phyloP scores from a whole-genome alignment of 2,797 vertebrate genomes.

The Heliangelus exortis region DNA sequence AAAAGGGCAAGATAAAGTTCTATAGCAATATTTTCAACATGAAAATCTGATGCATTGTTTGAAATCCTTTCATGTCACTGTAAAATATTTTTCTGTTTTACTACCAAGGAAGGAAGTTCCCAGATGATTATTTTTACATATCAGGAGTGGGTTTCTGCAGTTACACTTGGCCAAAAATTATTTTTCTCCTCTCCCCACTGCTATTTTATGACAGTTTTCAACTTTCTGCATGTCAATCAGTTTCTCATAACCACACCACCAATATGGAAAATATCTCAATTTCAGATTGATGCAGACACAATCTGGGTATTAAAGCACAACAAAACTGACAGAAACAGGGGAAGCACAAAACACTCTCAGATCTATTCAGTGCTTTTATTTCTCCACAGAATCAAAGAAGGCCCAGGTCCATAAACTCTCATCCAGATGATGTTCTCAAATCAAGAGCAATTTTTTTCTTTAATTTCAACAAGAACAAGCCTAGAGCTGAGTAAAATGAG shows the following conservation, averaged over 20 bases:
- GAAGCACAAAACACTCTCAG: background rate
- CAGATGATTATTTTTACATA: background rate
- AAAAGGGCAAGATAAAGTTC: background rate
- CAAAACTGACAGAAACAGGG: background rate
- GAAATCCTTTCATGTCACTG: background rate
- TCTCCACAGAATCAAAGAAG: background rate
- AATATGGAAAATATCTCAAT: background rate
- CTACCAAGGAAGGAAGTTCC: background rate
- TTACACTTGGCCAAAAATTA: background rate
- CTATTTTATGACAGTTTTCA: background rate
- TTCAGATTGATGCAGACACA: background rate
- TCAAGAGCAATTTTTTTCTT: background rate
- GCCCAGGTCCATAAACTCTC: background rate
- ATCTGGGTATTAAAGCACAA: background rate
- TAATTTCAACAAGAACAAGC: constrained; percentile 41
- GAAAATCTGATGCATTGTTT: background rate
- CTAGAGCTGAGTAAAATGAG: constrained; percentile 35
- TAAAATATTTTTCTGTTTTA: background rate
- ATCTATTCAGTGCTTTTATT: background rate
- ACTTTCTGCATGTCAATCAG: background rate
- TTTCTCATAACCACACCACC: background rate
- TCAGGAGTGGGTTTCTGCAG: background rate
- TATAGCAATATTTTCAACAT: background rate
- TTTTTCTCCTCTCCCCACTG: rapidly evolving
- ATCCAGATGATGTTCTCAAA: background rate